Conservation (phyloP, 2,888 invertebrate species). For the Aromia moschata region DNA sequence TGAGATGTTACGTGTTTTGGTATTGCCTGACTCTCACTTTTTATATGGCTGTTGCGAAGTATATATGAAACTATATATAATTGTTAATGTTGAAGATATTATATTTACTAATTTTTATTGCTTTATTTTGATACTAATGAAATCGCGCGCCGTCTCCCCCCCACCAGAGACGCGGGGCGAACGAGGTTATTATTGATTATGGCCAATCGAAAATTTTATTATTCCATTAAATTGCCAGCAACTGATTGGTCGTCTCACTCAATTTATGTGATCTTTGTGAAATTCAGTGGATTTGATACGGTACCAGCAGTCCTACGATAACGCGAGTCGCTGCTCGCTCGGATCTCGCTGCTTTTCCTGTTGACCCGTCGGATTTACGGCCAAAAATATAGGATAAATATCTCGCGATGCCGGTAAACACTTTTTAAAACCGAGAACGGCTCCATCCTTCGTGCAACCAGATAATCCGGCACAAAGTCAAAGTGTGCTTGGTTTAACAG, state of each 20-base stretch:
- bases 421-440: no score
- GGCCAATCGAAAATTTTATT: conserved; percentile 33
- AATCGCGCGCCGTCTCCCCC: conserved; percentile 38
- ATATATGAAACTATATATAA: conserved; percentile 58
- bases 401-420: no score
- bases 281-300: no score
- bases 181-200: conserved; percentile 26
- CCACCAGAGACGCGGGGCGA: conserved; percentile 37
- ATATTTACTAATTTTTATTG: conserved; percentile 58
- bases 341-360: no score
- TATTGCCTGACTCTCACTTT: conserved; percentile 59
- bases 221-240: conserved; percentile 23
- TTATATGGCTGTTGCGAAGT: conserved; percentile 62
- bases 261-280: no score
- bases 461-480: no score
- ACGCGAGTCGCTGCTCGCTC: no score
- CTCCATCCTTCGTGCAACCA: no score
- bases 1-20: conserved; percentile 46
- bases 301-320: no score
- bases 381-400: no score
- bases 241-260: conserved; percentile 30
- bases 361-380: no score
- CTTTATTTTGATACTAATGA: conserved; percentile 57
- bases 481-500: no score
- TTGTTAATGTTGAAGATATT: conserved; percentile 60